Percentiles rank a stretch among this genome's conserved stretches.
phyloP scores from a whole-genome alignment of 2,888 invertebrate genomes.

The Gastrophysa polygoni region DNA sequence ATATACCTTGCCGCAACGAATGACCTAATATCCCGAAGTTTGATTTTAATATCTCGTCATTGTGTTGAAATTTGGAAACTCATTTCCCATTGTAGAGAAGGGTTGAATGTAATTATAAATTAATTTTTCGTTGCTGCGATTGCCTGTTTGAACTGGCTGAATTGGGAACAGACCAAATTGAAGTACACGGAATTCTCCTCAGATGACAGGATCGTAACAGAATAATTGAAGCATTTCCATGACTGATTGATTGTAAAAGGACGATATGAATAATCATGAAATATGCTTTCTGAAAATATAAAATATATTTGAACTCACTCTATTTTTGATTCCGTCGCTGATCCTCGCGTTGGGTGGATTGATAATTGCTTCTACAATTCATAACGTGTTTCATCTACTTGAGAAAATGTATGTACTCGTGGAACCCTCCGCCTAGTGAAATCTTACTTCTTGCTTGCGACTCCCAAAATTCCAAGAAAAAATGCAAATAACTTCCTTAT shows the following conservation, averaged over 20 bases:
- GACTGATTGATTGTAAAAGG: neutral
- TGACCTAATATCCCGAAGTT: constrained; percentile 29
- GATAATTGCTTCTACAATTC: no score
- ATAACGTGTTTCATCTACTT: no score
- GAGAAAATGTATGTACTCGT: no score
- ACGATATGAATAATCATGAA: neutral
- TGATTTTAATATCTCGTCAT: constrained; percentile 36
- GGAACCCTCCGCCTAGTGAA: no score
- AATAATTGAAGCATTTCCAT: neutral
- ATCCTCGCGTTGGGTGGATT: no score
- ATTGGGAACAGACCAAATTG: constrained; percentile 40
- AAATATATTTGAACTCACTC: no score
- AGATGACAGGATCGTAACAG: constrained; percentile 15
- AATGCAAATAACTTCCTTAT: no score
- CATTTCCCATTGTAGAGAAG: constrained; percentile 32
- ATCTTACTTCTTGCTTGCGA: no score
- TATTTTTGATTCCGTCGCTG: no score
- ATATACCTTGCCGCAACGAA: constrained; percentile 12
- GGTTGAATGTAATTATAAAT: constrained; percentile 40
- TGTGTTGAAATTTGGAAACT: constrained; percentile 40
- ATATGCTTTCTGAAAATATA: no score
- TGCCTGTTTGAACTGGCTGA: constrained; percentile 39
- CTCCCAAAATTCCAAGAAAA: no score
- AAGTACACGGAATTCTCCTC: constrained; percentile 29
- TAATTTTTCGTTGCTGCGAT: constrained; percentile 43